phyloP scores from a whole-genome alignment of 2,888 invertebrate species.

The Drosophila picticornis region DNA sequence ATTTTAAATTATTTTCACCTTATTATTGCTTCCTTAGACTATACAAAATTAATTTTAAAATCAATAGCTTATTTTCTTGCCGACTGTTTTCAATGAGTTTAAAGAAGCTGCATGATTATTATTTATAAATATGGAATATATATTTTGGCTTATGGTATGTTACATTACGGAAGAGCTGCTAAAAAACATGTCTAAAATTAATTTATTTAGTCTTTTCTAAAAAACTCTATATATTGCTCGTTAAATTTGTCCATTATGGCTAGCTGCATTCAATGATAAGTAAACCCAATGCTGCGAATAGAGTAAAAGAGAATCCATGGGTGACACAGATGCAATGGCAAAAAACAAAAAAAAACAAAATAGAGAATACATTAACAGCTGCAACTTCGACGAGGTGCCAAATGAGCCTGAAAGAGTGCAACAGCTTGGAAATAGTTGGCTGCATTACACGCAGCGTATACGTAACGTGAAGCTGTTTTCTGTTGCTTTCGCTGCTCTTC shows the following conservation, averaged over 20 bases:
- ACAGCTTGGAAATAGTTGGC: constrained; percentile 75
- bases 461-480: constrained; percentile 53
- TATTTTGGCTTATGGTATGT: not conserved
- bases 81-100: not conserved
- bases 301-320: constrained; percentile 5
- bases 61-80: not conserved
- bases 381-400: constrained; percentile 52
- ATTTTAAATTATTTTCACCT: not conserved
- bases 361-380: constrained; percentile 8
- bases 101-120: not conserved
- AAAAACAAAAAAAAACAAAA: not conserved
- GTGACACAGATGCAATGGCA: constrained; percentile 1
- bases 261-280: constrained; percentile 17
- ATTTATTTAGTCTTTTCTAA: constrained; percentile 5
- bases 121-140: not conserved
- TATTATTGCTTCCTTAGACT: not conserved
- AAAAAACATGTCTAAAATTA: not conserved
- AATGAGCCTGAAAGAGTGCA: constrained; percentile 77
- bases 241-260: constrained; percentile 2
- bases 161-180: not conserved
- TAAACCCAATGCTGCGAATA: constrained; percentile 5
- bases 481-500: constrained; percentile 30
- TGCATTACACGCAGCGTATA: constrained; percentile 62
- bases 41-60: not conserved
- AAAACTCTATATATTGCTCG: not conserved